Percentiles rank a stretch among this genome's conserved stretches.
These are phyloP conservation scores for Halcyon leucocephala DNA, from an alignment of 2,797 vertebrate species.

Conservation along the genomic window DNA sequence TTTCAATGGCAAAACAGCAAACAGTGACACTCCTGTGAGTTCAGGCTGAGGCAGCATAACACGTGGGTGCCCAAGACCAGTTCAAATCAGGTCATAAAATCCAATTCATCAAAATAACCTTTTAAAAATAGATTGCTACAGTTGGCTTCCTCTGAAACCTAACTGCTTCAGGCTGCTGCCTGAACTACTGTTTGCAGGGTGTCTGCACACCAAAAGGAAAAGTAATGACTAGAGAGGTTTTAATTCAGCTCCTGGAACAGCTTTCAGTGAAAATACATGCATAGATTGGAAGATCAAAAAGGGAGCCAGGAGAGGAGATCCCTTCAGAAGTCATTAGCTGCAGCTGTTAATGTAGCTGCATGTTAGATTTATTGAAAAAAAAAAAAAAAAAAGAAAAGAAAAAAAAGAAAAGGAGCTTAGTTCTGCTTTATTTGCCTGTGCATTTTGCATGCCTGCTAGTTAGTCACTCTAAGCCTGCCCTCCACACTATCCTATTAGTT, in stretches of 20 bases:
- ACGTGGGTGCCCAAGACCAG: background rate
- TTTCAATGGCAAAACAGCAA: background rate
- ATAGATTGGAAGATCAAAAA: background rate
- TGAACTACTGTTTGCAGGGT: background rate
- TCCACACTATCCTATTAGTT: background rate
- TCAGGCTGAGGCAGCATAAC: background rate
- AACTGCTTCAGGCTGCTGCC: slow-evolving; percentile 32
- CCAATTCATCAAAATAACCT: slow-evolving; percentile 55
- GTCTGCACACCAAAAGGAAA: background rate
- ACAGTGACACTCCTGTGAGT: background rate
- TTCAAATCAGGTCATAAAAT: slow-evolving; percentile 67
- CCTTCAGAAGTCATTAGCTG: slow-evolving; percentile 9
- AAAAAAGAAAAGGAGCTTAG: background rate
- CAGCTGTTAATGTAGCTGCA: background rate
- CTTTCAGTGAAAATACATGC: background rate
- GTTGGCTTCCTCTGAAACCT: slow-evolving; percentile 28
- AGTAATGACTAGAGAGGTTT: slow-evolving; percentile 16
- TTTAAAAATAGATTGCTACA: slow-evolving; percentile 61
- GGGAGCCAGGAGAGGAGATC: background rate
- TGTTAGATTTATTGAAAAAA: background rate
- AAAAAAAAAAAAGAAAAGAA: too few relatives aligned
- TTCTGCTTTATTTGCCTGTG: background rate
- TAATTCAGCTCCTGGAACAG: slow-evolving; percentile 29
- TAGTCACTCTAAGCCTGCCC: background rate
- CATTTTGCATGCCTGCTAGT: background rate